These are phyloP conservation scores for Proales similis DNA, from an alignment of 1,140 invertebrate genomes.

Conservation along the genomic window DNA sequence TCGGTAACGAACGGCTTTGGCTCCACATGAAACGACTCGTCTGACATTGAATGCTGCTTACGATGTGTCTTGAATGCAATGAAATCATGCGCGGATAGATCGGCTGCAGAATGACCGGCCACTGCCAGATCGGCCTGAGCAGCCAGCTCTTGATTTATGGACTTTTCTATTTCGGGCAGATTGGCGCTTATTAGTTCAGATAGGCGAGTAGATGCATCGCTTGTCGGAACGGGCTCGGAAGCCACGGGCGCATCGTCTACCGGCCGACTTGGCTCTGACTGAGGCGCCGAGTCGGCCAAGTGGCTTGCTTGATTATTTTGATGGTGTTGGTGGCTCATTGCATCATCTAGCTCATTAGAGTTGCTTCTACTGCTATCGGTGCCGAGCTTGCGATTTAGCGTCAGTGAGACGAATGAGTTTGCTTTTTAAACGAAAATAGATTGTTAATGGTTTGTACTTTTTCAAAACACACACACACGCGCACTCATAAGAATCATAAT, in stretches of 20 bases:
- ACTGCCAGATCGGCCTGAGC: too few species aligned
- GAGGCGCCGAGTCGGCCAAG: constrained; percentile 12
- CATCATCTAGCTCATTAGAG: background rate
- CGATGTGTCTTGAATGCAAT: constrained; percentile 16
- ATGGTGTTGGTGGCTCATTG: background rate
- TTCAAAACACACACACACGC: background rate
- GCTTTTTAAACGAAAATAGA: constrained; percentile 2
- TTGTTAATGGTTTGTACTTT: background rate
- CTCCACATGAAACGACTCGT: constrained; percentile 9
- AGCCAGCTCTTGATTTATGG: too few species aligned
- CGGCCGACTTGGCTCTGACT: background rate
- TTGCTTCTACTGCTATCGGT: background rate
- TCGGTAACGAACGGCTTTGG: background rate
- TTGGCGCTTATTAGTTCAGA: too few species aligned
- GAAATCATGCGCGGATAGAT: too few species aligned
- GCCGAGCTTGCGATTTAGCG: constrained; percentile 15
- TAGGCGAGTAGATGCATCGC: too few species aligned
- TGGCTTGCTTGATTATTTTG: background rate
- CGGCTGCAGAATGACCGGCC: too few species aligned
- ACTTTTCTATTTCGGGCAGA: too few species aligned
- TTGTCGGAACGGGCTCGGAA: too few species aligned
- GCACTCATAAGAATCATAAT: too few species aligned
- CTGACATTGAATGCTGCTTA: constrained; percentile 36
- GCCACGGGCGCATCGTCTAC: constrained; percentile 11
- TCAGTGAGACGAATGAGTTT: constrained; percentile 18